Base-by-base conservation (phyloP, 2,797 vertebrate genomes). In the Peromyscus attwateri region DNA sequence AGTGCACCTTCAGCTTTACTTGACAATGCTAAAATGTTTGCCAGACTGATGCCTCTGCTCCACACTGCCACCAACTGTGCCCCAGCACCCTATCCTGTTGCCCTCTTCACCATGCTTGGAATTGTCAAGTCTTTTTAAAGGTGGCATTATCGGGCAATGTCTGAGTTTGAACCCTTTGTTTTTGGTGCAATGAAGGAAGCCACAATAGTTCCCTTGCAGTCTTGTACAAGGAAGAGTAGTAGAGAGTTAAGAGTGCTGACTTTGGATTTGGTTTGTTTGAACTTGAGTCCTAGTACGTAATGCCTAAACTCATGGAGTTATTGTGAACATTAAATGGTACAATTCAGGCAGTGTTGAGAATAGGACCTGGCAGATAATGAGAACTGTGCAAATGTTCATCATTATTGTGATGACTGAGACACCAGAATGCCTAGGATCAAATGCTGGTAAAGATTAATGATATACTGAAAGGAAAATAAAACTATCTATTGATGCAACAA, bases 351-450 rank as follows among this genome's bases (percentile, higher is more conserved):
- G 23, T 31, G 19, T 75, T 94, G 60, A 83, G 46, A 90, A 75
- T 2, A 88, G 46, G 37, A 60, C 12, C 7, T 46, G 21, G 34
- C 40, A 82, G 16, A 27, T 55, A 31, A 60, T 55, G 25, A 91
- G 27, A 2, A 25, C 12, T 68, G 4, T 46, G 23, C n/a, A 71
- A 37, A 29, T 34, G 49, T 27, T 93, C 6, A 3, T 14, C 55
- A 46, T 80, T 64, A 23, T 37, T 55, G 19, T n/a, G 90, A 55
- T 25, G n/a, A 37, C 60, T 70, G 71, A 87, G 90, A 49, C 66
- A 87, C 82, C 83, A 87, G 43, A 91, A 68, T 66, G 52, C 87
- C 89, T 88, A 31, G 46, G 81, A 82, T 79, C 34, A 49, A 43
- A n/a, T 37, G 31, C 29, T 92, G 68, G 71, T 77, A 88, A 90